A percentile compares a stretch with the other conserved stretches of the same genome.
phyloP scores from a whole-genome alignment of 1,140 invertebrate genomes.

The Trichomalopsis sarcophagae region DNA sequence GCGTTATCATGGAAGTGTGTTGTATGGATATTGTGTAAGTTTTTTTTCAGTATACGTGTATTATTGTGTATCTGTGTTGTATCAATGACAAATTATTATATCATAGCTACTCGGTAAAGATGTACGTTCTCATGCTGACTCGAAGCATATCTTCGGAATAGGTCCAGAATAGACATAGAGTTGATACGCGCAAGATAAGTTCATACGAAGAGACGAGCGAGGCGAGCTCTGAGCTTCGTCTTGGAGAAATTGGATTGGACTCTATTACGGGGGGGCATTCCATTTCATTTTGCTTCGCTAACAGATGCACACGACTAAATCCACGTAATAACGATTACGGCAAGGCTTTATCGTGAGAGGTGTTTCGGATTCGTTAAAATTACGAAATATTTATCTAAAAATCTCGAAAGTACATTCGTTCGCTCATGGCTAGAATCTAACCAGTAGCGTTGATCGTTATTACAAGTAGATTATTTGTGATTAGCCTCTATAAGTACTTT shows the following conservation, averaged over 20 bases:
- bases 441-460: neutral
- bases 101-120: slow-evolving; percentile 38
- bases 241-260: slow-evolving; percentile 17
- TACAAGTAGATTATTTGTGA: neutral
- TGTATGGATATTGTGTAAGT: neutral
- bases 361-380: slow-evolving; percentile 24
- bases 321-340: slow-evolving; percentile 40
- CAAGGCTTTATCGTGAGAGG: slow-evolving; percentile 24
- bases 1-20: neutral
- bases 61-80: neutral
- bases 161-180: slow-evolving; percentile 48
- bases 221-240: slow-evolving; percentile 16
- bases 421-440: neutral
- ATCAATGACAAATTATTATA: slow-evolving; percentile 36
- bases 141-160: slow-evolving; percentile 43
- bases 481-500: neutral
- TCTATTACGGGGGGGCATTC: slow-evolving; percentile 16
- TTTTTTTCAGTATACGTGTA: neutral
- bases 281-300: slow-evolving; percentile 40
- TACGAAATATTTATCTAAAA: slow-evolving; percentile 43
- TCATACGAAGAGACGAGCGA: slow-evolving; percentile 16
- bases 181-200: slow-evolving; percentile 48
- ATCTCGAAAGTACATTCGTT: slow-evolving; percentile 1
- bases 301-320: slow-evolving; percentile 45
- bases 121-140: slow-evolving; percentile 33